Base-by-base conservation (phyloP, 1,140 invertebrate species). In the Zaprionus gabonicus region DNA sequence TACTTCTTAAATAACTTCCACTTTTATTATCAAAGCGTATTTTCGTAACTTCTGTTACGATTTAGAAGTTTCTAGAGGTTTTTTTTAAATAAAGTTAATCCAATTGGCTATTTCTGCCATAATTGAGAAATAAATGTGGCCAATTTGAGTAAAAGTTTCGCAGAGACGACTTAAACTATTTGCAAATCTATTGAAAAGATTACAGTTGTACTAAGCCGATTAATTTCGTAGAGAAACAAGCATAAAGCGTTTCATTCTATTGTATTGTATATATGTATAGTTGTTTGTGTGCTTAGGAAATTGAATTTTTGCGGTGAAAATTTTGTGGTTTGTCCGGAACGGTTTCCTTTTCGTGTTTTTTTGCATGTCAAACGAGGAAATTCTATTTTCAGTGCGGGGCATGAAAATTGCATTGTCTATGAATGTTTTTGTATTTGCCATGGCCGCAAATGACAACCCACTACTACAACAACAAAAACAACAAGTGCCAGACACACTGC, bases 371-470 rank as follows among this genome's bases (percentile, higher is more conserved):
- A 59, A 58, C 17, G 7, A 27, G 23, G 25, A 58, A 58, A 58
- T 58, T 58, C 55, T 49, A 67, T 67, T 67, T 67, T 58, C 63
- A 36, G 10, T 44, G 53, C 51, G 41, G 36, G 55, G 55, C 65
- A 67, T 51, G 66, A 69, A 69, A 69, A 69, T 69, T 51, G 56
- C 66, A 69, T 69, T 69, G 55, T 69, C 56, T 59, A 12, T 49
- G 66, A 58, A 60, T 31, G 57, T 58, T 68, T 68, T 68, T 68
- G 17, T 57, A 44, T 67, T 56, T 57, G 1, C 55, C 65, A 51
- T 69, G 31, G 28, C 41, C 56, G 12, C 41, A 69, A 69, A 69
- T 59, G 56, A 69, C 56, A 69, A 59, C 15, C 25, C 1, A 23
- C 15, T 38, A 28, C 63, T 41, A 56, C 17, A 9, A 31, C 25